These are phyloP conservation scores for Dolichoris vasculosae DNA, from an alignment of 1,140 invertebrate genomes.

Conservation along the genomic window DNA sequence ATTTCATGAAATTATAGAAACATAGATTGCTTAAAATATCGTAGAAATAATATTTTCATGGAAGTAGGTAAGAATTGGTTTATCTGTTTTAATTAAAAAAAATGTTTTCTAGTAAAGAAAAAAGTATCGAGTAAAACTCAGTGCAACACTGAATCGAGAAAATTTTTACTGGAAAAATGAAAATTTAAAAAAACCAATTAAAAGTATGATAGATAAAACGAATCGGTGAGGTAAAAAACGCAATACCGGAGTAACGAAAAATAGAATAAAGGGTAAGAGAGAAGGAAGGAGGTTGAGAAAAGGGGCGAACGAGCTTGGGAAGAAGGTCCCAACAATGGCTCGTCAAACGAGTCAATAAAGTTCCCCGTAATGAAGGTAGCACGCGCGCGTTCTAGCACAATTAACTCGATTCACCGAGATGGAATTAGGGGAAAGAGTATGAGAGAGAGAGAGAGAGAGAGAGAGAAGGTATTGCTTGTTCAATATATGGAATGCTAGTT, in stretches of 20 bases:
- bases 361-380: slow-evolving; percentile 42
- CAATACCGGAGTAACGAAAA: background rate
- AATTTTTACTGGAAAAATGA: background rate
- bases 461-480: slow-evolving; percentile 16
- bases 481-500: background rate
- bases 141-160: background rate
- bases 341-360: slow-evolving; percentile 52
- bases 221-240: slow-evolving; percentile 10
- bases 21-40: too few species aligned
- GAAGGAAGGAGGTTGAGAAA: background rate
- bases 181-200: slow-evolving; percentile 31
- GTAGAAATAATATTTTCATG: too few species aligned
- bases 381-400: slow-evolving; percentile 31
- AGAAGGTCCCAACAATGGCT: slow-evolving; percentile 40
- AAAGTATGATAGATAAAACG: background rate
- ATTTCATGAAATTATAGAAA: too few species aligned
- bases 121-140: background rate
- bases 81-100: background rate
- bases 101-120: background rate
- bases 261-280: background rate
- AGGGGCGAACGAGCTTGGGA: background rate
- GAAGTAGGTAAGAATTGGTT: too few species aligned
- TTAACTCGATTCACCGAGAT: slow-evolving; percentile 43
- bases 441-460: slow-evolving; percentile 4
- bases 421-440: background rate